Conservation (phyloP, 2,797 vertebrate genomes). For the Ammospiza maritima region DNA sequence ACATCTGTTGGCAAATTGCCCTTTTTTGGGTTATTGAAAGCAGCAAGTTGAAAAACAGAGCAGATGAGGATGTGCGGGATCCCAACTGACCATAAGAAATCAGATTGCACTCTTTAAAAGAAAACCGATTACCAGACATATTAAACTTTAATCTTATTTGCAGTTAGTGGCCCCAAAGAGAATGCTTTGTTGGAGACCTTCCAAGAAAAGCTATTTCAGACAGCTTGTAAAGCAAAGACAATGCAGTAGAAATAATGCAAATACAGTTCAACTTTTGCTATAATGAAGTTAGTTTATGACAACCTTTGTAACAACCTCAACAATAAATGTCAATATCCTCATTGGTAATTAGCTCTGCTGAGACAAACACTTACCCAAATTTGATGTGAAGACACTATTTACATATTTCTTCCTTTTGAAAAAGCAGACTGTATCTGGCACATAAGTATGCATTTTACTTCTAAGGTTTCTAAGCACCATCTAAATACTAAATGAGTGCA, state of each 20-base stretch:
- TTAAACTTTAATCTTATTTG: slow-evolving; percentile 69
- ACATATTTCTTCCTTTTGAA: neutral
- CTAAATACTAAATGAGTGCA: neutral
- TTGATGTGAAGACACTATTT: neutral
- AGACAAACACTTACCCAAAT: neutral
- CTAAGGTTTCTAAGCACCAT: neutral
- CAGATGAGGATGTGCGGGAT: slow-evolving; percentile 1
- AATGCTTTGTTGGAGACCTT: slow-evolving; percentile 54
- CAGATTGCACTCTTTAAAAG: slow-evolving; percentile 52
- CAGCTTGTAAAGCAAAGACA: slow-evolving; percentile 51
- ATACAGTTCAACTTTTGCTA: slow-evolving; percentile 5
- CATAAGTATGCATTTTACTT: neutral
- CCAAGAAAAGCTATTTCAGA: slow-evolving; percentile 49
- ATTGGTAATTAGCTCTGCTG: slow-evolving; percentile 12
- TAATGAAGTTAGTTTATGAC: slow-evolving; percentile 35
- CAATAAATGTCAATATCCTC: slow-evolving; percentile 14
- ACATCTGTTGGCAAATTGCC: slow-evolving; percentile 22
- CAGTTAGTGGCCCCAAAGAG: slow-evolving; percentile 59
- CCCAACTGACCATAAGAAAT: slow-evolving; percentile 57
- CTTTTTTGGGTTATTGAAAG: slow-evolving; percentile 18
- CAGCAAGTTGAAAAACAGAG: neutral
- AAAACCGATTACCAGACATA: slow-evolving; percentile 64
- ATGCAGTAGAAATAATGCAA: slow-evolving; percentile 34
- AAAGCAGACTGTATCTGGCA: neutral
- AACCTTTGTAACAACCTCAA: neutral